Base-by-base conservation (phyloP, 2,888 invertebrate species). In the Acrobasis suavella region DNA sequence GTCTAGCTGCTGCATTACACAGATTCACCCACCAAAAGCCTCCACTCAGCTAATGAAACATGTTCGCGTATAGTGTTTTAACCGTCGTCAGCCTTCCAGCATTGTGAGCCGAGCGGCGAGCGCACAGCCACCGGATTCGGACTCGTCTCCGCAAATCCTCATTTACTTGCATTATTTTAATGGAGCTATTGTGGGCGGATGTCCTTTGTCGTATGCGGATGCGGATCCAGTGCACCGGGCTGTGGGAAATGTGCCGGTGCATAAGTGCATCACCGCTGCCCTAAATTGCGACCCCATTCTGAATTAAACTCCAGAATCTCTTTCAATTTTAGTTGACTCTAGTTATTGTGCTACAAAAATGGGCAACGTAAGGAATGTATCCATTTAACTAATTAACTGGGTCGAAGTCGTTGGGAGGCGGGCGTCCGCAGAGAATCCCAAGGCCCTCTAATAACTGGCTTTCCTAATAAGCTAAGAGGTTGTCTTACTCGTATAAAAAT, bases 11-110 rank as follows among this genome's bases (percentile, higher is more conserved):
- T 90, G 89, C 89, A 90, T 89, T 89, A 91, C 91, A 89, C 87
- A 88, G 90, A 91, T 91, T 88, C 89, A 88, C 87, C 89, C 83
- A 91, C 93, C 92, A 91, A 92, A 92, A 91, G 92, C 91, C 89
- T 89, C 80, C 92, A 93, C 92, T 93, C 92, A 93, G 92, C 93
- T 92, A 92, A 93, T 93, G 92, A 93, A 93, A 92, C 92, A 92
- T 92, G 92, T 88, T 90, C 91, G 85, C 86, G 90, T 89, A 84
- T 87, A 91, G 89, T 87, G 88, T 89, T 87, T 86, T 82, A 85
- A 87, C 85, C 87, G 85, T 76, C 83, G 86, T 82, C 78, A 76
- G 80, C 77, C 73, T 73, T 68, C 64, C 67, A 75, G 84, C 77
- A 89, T 90, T 87, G 88, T 90, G 81, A 78, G 80, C 81, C 89